These are phyloP conservation scores for Lampris incognitus DNA, from an alignment of 2,113 vertebrate genomes.

Conservation along the genomic window DNA sequence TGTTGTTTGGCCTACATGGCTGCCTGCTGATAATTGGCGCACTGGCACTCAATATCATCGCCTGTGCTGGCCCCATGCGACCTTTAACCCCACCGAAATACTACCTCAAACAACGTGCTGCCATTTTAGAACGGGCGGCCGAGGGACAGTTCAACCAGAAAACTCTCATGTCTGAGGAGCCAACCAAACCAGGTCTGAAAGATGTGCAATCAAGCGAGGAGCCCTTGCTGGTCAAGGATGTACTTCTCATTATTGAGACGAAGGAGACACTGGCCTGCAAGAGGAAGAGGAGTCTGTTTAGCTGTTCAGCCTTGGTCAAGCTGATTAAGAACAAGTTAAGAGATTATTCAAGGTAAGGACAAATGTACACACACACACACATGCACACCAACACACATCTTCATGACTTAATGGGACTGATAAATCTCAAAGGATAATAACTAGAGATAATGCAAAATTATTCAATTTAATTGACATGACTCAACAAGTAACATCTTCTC, in stretches of 20 bases:
- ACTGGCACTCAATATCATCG: constrained; percentile 87
- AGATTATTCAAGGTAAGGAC: constrained; percentile 83
- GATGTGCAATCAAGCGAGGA: not conserved
- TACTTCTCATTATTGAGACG: constrained; percentile 41
- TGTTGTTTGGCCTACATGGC: constrained; percentile 87
- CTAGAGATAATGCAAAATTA: too few species aligned
- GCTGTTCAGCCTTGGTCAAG: constrained; percentile 39
- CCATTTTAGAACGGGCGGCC: constrained; percentile 57
- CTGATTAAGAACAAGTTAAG: constrained; percentile 85
- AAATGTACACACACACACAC: not conserved
- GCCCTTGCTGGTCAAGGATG: constrained; percentile 1
- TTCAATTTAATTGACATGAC: too few species aligned
- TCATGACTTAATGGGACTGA: not conserved
- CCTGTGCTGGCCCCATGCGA: constrained; percentile 89
- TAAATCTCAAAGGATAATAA: not conserved
- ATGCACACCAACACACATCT: not conserved
- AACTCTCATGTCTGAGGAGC: constrained; percentile 12
- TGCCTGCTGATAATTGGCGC: constrained; percentile 89
- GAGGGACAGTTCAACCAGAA: constrained; percentile 51
- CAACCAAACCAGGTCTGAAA: constrained; percentile 7
- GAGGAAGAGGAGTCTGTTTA: constrained; percentile 35
- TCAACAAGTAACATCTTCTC: not conserved
- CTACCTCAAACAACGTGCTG: constrained; percentile 76
- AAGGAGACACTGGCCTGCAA: constrained; percentile 32
- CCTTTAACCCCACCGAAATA: constrained; percentile 74